Conservation (phyloP, 1,140 invertebrate species). For the Orchestia grillus region DNA sequence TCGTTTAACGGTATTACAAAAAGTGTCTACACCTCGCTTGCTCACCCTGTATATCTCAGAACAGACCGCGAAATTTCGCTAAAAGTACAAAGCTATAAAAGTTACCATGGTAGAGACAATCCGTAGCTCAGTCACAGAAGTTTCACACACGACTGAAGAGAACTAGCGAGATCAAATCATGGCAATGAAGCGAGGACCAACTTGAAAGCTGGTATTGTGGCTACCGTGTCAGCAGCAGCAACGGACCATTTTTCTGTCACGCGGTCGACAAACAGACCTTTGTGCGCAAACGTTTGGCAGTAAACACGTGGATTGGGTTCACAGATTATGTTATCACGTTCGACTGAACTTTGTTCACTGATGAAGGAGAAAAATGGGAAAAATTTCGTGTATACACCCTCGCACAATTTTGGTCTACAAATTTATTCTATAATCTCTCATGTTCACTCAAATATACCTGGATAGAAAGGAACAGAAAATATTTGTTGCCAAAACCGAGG, state of each 20-base stretch:
- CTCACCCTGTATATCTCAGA: no score
- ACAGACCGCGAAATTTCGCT: no score
- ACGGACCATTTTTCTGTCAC: not conserved
- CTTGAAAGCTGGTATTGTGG: not conserved
- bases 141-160: not conserved
- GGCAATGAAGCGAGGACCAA: no score
- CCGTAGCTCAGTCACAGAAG: not conserved
- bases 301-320: not conserved
- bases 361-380: not conserved
- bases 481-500: not conserved
- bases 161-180: not conserved
- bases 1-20: no score
- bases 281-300: not conserved
- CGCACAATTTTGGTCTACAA: not conserved
- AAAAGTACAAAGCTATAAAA: not conserved
- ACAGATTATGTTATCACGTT: not conserved
- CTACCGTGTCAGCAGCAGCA: not conserved
- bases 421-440: not conserved
- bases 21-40: no score
- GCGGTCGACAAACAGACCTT: not conserved
- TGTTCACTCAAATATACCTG: not conserved
- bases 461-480: not conserved
- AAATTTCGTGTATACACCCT: not conserved
- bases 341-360: no score
- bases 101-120: not conserved